Evolutionary conservation across 1,140 invertebrate species (phyloP).

Genomic region (Nebria ingens): DNA sequence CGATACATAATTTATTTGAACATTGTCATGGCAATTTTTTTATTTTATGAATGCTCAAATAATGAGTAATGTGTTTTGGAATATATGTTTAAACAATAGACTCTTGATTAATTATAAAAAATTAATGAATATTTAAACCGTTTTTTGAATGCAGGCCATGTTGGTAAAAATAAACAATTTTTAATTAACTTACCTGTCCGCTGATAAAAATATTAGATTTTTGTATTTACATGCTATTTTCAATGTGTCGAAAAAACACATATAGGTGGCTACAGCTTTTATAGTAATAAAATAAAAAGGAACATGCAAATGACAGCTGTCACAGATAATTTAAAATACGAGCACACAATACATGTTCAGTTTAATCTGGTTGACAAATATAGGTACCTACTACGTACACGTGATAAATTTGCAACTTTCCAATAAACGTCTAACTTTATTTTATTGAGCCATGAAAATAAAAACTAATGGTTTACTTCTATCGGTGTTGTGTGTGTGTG

Average conservation of each 20-base stretch:
- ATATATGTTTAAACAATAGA: background rate
- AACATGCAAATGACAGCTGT: background rate
- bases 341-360: background rate
- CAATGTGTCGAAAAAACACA: background rate
- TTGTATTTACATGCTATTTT: background rate
- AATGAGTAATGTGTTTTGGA: too few relatives aligned
- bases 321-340: background rate
- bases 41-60: background rate
- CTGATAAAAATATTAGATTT: too few relatives aligned
- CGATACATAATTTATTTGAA: background rate
- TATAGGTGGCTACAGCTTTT: too few relatives aligned
- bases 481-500: background rate
- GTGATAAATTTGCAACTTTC: slow-evolving; percentile 2
- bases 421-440: slow-evolving; percentile 3
- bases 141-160: background rate
- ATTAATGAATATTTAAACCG: background rate
- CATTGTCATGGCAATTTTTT: background rate
- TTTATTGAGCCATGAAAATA: slow-evolving; percentile 6
- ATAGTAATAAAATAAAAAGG: background rate
- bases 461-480: background rate
- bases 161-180: background rate
- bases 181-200: background rate
- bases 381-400: background rate
- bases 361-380: background rate
- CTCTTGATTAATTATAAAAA: background rate